Evolutionary conservation across 2,888 invertebrate genomes (phyloP).

Genomic region (Andrena hattorfiana): DNA sequence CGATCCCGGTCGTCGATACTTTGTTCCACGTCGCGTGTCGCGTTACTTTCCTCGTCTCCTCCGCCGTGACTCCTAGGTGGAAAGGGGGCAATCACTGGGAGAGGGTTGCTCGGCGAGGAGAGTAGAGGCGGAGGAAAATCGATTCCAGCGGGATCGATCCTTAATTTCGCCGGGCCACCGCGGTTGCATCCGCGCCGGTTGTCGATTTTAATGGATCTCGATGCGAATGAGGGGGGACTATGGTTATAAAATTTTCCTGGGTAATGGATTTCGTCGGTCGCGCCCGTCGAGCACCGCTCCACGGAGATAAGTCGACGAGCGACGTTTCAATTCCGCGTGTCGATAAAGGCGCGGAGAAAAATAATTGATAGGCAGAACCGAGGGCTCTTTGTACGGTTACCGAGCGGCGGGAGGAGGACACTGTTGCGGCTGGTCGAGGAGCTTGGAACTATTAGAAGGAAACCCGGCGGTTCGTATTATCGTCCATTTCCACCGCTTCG

Average conservation of each 20-base stretch:
- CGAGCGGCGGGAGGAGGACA: background rate
- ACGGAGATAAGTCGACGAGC: constrained; percentile 11
- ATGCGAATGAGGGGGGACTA: background rate
- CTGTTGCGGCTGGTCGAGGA: background rate
- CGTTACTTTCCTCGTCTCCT: background rate
- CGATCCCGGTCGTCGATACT: constrained; percentile 34
- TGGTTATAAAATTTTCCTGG: constrained; percentile 14
- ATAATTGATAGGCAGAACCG: constrained; percentile 1
- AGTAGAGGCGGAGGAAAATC: constrained; percentile 10
- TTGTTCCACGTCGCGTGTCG: constrained; percentile 26
- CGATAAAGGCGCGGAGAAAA: background rate
- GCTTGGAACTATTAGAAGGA: background rate
- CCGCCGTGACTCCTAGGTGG: constrained; percentile 8
- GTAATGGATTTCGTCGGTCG: constrained; percentile 29
- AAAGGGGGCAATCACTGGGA: background rate
- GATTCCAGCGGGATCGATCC: background rate
- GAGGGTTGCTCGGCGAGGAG: no score
- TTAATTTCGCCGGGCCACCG: no score
- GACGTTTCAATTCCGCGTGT: constrained; percentile 45
- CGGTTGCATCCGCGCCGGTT: background rate
- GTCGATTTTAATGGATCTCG: constrained; percentile 37
- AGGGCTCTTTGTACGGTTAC: background rate
- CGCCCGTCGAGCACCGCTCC: background rate
- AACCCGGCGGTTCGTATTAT: constrained; percentile 5
- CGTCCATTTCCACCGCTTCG: background rate